Conservation (phyloP, 1,140 invertebrate genomes). For the Zophobas atratus region DNA sequence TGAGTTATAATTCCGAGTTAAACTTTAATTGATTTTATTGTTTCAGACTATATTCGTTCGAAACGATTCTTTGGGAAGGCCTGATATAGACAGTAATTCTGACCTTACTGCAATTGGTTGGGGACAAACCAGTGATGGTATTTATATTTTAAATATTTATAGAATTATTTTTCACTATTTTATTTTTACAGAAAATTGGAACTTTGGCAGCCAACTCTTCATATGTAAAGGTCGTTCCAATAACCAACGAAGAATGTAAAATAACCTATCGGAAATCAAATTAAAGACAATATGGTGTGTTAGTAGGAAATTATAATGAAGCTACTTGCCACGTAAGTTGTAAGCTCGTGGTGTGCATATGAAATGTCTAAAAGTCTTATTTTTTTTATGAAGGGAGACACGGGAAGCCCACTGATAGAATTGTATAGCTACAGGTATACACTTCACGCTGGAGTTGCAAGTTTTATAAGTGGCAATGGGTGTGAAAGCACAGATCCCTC, state of each 20-base stretch:
- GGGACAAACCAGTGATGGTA: constrained; percentile 33
- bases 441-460: constrained; percentile 11
- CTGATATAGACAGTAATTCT: neutral
- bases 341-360: neutral
- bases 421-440: neutral
- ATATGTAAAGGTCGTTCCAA: neutral
- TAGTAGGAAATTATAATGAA: constrained; percentile 11
- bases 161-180: neutral
- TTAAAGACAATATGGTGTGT: constrained; percentile 16
- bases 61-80: neutral
- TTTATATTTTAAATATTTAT: neutral
- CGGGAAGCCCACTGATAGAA: constrained; percentile 1
- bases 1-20: too few species aligned
- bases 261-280: constrained; percentile 16
- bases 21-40: too few species aligned
- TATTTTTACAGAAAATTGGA: neutral
- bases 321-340: constrained; percentile 9
- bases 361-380: neutral
- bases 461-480: constrained; percentile 23
- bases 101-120: constrained; percentile 3
- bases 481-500: constrained; percentile 19
- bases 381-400: constrained; percentile 10
- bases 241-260: constrained; percentile 16
- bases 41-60: neutral
- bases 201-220: neutral